Evolutionary conservation across 2,113 vertebrate species (phyloP).

Genomic region (western clawed frog (Xenopus tropicalis)): UCB_Xtro_10.0 CM004452.2:38034501-38035000

Average conservation of each 20-base stretch:
- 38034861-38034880: not conserved
- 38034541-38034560: too few species aligned
- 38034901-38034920: not conserved
- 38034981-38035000: not conserved
- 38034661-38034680: too few species aligned
- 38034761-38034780: not conserved
- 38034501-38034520: too few species aligned
- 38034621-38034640: too few species aligned
- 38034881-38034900: not conserved
- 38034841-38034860: not conserved
- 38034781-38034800: not conserved
- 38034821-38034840: not conserved
- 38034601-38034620: too few species aligned
- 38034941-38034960: slow-evolving; percentile 14
- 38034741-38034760: not conserved
- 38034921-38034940: slow-evolving; percentile 23
- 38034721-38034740: too few species aligned
- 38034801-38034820: not conserved
- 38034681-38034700: too few species aligned
- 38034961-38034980: slow-evolving; percentile 12
- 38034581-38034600: too few species aligned
- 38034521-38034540: too few species aligned
- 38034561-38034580: too few species aligned
- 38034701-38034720: too few species aligned
- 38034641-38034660: too few species aligned